phyloP scores from a whole-genome alignment of 1,140 invertebrate genomes.

The Prorops nasuta region DNA sequence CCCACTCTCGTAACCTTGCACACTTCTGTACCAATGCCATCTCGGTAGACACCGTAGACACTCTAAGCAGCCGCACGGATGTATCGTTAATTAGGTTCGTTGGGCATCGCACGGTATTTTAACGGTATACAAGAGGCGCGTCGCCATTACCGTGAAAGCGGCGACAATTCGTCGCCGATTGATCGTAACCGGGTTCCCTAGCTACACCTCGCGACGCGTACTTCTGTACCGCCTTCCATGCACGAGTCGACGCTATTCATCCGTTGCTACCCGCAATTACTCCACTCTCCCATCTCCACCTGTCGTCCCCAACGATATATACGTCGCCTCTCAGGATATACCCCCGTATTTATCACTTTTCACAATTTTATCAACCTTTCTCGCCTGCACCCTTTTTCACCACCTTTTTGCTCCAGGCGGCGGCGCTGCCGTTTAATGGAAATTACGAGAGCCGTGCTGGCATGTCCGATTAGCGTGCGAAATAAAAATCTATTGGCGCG shows the following conservation, averaged over 20 bases:
- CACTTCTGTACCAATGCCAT: conserved; percentile 6
- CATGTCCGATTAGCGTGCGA: no score
- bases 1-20: conserved; percentile 23
- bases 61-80: conserved; percentile 14
- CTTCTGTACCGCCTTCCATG: background rate
- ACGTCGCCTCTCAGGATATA: no score
- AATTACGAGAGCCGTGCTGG: no score
- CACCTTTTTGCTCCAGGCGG: no score
- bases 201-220: background rate
- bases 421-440: no score
- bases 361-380: no score
- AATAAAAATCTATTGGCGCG: no score
- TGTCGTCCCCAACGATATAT: no score
- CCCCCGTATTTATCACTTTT: no score
- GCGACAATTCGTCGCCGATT: conserved; percentile 34
- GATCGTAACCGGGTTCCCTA: conserved; percentile 5
- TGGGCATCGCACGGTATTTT: conserved; percentile 25
- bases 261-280: no score
- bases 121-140: conserved; percentile 35
- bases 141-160: conserved; percentile 29
- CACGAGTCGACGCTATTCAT: no score
- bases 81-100: conserved; percentile 37
- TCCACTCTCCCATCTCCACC: background rate
- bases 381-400: no score
- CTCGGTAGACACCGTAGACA: conserved; percentile 16